Percentiles rank a stretch among this genome's conserved stretches.
These are phyloP conservation scores for Apodemus speciosus DNA, from an alignment of 2,113 vertebrate species.

Conservation along the genomic window DNA sequence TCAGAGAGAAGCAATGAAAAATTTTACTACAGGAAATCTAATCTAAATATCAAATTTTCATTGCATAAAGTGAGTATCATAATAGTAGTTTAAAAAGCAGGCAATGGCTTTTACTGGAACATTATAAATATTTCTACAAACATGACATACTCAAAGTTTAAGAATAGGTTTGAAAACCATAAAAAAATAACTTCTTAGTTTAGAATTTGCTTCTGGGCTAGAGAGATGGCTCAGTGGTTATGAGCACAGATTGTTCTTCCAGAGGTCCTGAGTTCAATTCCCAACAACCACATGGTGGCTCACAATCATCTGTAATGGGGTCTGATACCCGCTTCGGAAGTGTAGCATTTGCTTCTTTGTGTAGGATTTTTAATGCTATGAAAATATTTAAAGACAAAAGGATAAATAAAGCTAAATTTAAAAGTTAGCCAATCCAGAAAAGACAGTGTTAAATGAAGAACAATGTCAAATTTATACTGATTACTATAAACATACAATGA, in stretches of 20 bases:
- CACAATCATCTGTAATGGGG: too few relatives aligned
- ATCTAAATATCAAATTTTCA: slow-evolving; percentile 53
- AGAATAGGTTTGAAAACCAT: not conserved
- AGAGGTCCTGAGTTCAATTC: too few relatives aligned
- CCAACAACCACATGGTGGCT: too few relatives aligned
- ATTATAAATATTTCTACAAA: slow-evolving; percentile 69
- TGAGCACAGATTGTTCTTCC: too few relatives aligned
- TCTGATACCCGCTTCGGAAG: too few relatives aligned
- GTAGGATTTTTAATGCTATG: not conserved
- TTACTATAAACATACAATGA: not conserved
- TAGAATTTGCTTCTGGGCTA: not conserved
- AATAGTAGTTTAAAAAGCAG: slow-evolving; percentile 14
- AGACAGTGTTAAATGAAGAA: not conserved
- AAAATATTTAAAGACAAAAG: slow-evolving; percentile 27
- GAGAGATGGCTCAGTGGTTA: too few relatives aligned
- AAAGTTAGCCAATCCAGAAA: not conserved
- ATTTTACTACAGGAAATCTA: slow-evolving; percentile 83
- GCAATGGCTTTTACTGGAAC: slow-evolving; percentile 26
- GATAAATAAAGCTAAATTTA: slow-evolving; percentile 16
- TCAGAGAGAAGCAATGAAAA: slow-evolving; percentile 63
- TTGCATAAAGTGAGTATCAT: slow-evolving; percentile 66
- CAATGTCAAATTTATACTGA: not conserved
- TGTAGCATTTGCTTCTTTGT: not conserved
- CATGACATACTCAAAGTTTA: slow-evolving; percentile 63
- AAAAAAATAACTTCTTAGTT: slow-evolving; percentile 19